Evolutionary conservation across 2,113 vertebrate genomes (phyloP), one percentile per base, ranked within the genome.

Genomic region (Heptranchias perlo): DNA sequence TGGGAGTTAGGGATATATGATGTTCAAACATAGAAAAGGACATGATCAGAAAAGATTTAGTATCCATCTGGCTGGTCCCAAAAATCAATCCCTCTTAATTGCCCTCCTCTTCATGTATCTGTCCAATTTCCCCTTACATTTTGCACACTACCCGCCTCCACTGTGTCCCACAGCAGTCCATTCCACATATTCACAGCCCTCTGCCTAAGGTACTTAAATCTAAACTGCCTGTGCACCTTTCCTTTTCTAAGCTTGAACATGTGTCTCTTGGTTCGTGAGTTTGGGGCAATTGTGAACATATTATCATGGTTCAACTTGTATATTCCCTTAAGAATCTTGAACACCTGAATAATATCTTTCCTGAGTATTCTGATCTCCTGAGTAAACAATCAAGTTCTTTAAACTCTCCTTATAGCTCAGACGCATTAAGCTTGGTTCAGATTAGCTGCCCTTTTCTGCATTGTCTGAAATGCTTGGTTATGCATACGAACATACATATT

Each of bases 341-440:
- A 47, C 44, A 86, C 82, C 44, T 86, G 44, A 86, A 21, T 86
- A 84, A 84, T 84, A 84, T 91, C n/a, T n/a, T n/a, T n/a, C n/a
- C n/a, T n/a, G n/a, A n/a, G n/a, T n/a, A n/a, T n/a, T n/a, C n/a
- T n/a, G n/a, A n/a, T n/a, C 28, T 58, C 28, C 13, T 58, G 35
- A 91, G 49, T 91, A 91, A 91, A 58, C 13, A 54, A 35, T 54
- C 52, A n/a, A 58, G 3, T 28, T 91, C 39, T 18, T 44, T 84
- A 44, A 84, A 78, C n/a, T 16, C 8, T 87, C 25, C 21, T 86
- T 49, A 6, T 10, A 11, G 21, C 11, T 52, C 10, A 52, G 2
- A 28, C 28, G 86, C 11, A 2, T 91, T 91, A 35, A 58, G 3
- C 25, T 91, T 58, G 87, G 35, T 89, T 89, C 28, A 89, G 11